Conservation (phyloP, 2,888 invertebrate genomes). For the Empis livida region DNA sequence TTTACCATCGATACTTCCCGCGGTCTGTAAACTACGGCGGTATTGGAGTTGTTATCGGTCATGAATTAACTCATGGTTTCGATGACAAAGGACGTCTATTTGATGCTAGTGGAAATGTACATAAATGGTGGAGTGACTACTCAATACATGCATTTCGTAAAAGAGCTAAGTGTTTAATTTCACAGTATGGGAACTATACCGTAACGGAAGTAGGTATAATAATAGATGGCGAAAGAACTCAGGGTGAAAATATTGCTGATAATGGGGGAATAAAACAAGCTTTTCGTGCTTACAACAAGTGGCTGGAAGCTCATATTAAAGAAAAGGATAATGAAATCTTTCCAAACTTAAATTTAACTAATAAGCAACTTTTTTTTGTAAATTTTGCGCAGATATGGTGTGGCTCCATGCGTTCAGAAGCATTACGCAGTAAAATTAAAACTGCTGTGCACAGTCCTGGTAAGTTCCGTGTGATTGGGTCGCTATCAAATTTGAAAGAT, state of each 20-base stretch:
- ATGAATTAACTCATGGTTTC: not conserved
- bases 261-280: constrained; percentile 92
- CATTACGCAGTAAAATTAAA: constrained; percentile 63
- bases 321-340: constrained; percentile 50
- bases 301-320: constrained; percentile 35
- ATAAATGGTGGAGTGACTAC: not conserved
- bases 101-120: not conserved
- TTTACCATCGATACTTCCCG: constrained; percentile 77
- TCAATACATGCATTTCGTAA: constrained; percentile 19
- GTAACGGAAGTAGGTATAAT: constrained; percentile 67
- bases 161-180: constrained; percentile 66
- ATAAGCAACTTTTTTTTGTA: constrained; percentile 75
- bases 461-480: constrained; percentile 65
- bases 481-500: constrained; percentile 62
- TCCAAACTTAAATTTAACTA: constrained; percentile 59
- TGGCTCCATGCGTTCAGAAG: constrained; percentile 69
- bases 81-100: not conserved
- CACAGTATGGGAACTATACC: constrained; percentile 74
- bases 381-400: constrained; percentile 86
- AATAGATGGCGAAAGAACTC: constrained; percentile 66
- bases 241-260: constrained; percentile 88
- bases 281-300: constrained; percentile 71
- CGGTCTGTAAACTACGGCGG: constrained; percentile 36
- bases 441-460: constrained; percentile 78
- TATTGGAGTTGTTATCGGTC: not conserved